Percentiles rank a stretch among this genome's conserved stretches.
These are phyloP conservation scores for Dinoponera quadriceps DNA, from an alignment of 1,140 invertebrate genomes.

Conservation along the genomic window DNA sequence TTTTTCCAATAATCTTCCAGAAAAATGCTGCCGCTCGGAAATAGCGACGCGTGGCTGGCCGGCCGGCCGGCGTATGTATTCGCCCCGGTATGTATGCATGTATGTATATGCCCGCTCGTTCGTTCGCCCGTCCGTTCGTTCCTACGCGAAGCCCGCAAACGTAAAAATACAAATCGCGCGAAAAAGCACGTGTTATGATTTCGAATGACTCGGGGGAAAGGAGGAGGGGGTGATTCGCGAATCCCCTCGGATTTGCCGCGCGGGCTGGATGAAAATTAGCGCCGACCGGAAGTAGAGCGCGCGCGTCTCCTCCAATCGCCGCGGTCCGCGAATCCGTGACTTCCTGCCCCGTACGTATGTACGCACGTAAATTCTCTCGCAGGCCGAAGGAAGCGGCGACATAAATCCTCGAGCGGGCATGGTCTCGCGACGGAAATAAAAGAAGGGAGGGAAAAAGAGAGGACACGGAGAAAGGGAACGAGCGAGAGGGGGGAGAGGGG, in stretches of 20 bases:
- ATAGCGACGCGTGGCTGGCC: too few relatives aligned
- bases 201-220: too few relatives aligned
- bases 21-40: background rate
- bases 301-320: background rate
- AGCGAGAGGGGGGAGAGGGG: background rate
- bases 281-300: background rate
- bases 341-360: background rate
- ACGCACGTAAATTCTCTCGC: constrained; percentile 51
- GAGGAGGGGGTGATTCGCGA: too few relatives aligned
- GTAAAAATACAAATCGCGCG: too few relatives aligned
- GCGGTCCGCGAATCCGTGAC: constrained; percentile 10
- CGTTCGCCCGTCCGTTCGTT: too few relatives aligned
- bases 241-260: background rate
- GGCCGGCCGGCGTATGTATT: too few relatives aligned
- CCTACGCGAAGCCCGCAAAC: too few relatives aligned
- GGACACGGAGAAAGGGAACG: constrained; percentile 13
- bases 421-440: constrained; percentile 23
- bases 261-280: constrained; percentile 16
- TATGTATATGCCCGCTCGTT: too few relatives aligned
- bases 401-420: constrained; percentile 36
- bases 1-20: too few relatives aligned
- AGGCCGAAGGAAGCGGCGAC: constrained; percentile 39
- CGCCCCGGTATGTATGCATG: too few relatives aligned
- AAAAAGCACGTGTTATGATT: too few relatives aligned
- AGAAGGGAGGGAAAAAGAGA: background rate